Conservation (phyloP, 2,113 vertebrate species). For the Anguilla japonica region DNA sequence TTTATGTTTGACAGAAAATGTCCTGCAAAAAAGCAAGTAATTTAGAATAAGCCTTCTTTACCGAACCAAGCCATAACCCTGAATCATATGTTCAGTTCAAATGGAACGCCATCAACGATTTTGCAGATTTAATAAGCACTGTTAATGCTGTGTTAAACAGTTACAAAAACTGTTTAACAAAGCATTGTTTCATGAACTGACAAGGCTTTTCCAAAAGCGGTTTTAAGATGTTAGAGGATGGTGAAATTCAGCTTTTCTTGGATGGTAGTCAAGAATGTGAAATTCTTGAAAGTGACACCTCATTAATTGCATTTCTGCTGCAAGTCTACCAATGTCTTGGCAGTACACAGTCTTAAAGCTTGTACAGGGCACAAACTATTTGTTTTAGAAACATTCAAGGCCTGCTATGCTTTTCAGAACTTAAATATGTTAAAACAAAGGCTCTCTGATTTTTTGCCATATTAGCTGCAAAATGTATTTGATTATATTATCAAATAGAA, state of each 20-base stretch:
- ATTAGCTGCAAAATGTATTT: neutral
- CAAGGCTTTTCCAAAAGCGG: neutral
- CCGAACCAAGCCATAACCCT: neutral
- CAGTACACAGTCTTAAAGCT: neutral
- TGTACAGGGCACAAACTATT: neutral
- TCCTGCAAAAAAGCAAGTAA: conserved; percentile 26
- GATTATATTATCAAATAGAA: neutral
- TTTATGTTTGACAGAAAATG: conserved; percentile 29
- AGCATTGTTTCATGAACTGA: neutral
- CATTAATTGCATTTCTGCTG: neutral
- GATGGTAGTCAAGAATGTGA: conserved; percentile 23
- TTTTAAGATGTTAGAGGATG: neutral
- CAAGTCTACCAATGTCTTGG: neutral
- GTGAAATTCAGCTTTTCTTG: neutral
- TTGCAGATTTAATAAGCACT: neutral
- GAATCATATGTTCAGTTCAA: neutral
- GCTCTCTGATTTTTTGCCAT: neutral
- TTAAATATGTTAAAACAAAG: neutral
- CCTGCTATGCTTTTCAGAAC: neutral
- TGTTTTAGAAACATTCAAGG: neutral
- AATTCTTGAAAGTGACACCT: conserved; percentile 10
- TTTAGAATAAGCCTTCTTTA: neutral
- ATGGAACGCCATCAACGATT: neutral
- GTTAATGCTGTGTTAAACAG: too few relatives aligned
- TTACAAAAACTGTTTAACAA: neutral